These are phyloP conservation scores for Copsychus sechellarum DNA, from an alignment of 2,113 vertebrate genomes.

Conservation along the genomic window DNA sequence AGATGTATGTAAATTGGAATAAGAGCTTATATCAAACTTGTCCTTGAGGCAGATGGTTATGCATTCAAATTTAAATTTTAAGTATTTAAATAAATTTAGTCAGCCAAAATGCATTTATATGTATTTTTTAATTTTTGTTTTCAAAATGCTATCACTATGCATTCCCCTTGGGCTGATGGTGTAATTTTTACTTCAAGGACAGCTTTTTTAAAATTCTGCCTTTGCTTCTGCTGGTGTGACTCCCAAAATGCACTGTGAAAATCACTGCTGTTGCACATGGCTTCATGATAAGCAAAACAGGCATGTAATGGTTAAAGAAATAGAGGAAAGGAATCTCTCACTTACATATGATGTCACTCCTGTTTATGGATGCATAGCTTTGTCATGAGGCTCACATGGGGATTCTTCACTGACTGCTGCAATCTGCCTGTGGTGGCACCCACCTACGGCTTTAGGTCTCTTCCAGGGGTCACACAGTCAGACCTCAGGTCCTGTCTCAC, in stretches of 20 bases:
- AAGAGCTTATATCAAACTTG: not conserved
- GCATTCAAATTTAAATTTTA: conserved; percentile 51
- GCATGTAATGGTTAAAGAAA: not conserved
- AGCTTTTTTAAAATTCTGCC: not conserved
- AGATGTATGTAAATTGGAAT: not conserved
- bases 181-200: not conserved
- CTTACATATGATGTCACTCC: not conserved
- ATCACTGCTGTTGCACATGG: not conserved
- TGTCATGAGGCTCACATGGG: not conserved
- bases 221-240: not conserved
- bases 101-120: not conserved
- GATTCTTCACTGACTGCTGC: not conserved
- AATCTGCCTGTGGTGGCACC: not conserved
- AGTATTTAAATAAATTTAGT: not conserved
- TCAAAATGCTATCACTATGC: not conserved
- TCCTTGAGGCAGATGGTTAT: not conserved
- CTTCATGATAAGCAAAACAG: not conserved
- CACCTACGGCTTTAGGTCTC: not conserved
- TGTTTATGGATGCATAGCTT: not conserved
- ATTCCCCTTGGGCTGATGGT: not conserved
- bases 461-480: not conserved
- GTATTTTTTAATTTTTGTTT: not conserved
- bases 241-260: not conserved
- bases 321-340: not conserved
- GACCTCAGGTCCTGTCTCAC: not conserved